Conservation (phyloP, 1,140 invertebrate genomes). For the Plectrocnemia conspersa region DNA sequence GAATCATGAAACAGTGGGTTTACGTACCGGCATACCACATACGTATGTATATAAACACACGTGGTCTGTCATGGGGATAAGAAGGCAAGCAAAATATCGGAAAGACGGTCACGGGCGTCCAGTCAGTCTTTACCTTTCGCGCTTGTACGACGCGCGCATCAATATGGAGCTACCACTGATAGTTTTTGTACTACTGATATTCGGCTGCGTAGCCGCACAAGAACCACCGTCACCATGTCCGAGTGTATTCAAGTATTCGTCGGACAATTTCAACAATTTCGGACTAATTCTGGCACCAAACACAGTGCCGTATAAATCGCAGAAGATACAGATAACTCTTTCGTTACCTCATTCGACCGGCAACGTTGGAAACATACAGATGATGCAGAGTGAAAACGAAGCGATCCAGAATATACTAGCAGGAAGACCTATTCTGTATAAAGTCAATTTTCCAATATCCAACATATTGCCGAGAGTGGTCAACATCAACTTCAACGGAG, state of each 20-base stretch:
- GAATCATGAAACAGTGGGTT: too few relatives aligned
- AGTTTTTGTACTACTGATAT: too few relatives aligned
- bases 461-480: constrained; percentile 39
- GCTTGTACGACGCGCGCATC: too few relatives aligned
- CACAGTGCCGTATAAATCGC: constrained; percentile 34
- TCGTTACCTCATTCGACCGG: constrained; percentile 36
- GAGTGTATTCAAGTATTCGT: constrained; percentile 43
- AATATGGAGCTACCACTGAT: too few relatives aligned
- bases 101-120: too few relatives aligned
- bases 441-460: constrained; percentile 41
- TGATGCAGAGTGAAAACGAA: constrained; percentile 37
- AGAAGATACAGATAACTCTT: constrained; percentile 38
- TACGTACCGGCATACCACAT: too few relatives aligned
- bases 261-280: constrained; percentile 38
- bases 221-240: constrained; percentile 42
- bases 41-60: too few relatives aligned
- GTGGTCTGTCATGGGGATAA: too few relatives aligned
- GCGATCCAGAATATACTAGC: constrained; percentile 32
- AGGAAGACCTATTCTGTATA: constrained; percentile 38
- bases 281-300: constrained; percentile 40
- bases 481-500: constrained; percentile 39
- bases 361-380: constrained; percentile 41
- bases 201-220: too few relatives aligned
- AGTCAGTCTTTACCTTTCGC: too few relatives aligned
- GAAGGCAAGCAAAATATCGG: too few relatives aligned